Evolutionary conservation across 2,888 invertebrate species (phyloP).

Genomic region (Drosophila anomalipes): DNA sequence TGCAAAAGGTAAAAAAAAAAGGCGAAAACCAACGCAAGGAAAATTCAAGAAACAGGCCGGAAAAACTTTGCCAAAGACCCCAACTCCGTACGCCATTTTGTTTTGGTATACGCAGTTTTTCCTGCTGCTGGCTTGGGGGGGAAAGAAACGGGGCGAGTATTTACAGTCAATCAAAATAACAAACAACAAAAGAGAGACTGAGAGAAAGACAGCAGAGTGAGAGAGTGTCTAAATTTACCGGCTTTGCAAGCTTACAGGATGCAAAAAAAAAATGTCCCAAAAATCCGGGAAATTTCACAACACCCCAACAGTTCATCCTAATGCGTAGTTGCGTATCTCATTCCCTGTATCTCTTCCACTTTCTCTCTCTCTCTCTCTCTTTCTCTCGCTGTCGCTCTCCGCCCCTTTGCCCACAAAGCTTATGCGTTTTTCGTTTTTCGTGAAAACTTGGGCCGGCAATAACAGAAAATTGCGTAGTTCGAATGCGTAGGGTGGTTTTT

Average conservation of each 20-base stretch:
- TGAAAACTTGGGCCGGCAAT: slow-evolving; percentile 60
- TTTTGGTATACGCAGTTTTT: slow-evolving; percentile 70
- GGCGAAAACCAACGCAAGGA: neutral
- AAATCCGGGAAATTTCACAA: slow-evolving; percentile 49
- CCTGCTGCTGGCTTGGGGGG: neutral
- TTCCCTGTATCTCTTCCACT: slow-evolving; percentile 5
- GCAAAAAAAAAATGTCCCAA: slow-evolving; percentile 27
- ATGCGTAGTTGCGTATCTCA: slow-evolving; percentile 44
- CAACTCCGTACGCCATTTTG: slow-evolving; percentile 74
- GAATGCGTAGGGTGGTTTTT: slow-evolving; percentile 53
- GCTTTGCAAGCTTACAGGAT: slow-evolving; percentile 54
- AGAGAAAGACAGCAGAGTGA: neutral
- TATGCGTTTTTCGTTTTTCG: slow-evolving; percentile 34
- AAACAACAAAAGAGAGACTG: slow-evolving; percentile 23
- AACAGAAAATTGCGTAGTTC: slow-evolving; percentile 72
- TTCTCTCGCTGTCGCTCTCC: neutral
- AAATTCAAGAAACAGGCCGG: slow-evolving; percentile 24
- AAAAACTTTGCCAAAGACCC: slow-evolving; percentile 26
- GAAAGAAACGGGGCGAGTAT: neutral
- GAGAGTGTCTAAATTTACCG: slow-evolving; percentile 48
- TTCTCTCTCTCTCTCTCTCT: slow-evolving; percentile 10
- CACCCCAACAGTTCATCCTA: slow-evolving; percentile 27
- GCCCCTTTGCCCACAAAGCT: slow-evolving; percentile 36
- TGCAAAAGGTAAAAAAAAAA: slow-evolving; percentile 74
- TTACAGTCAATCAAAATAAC: slow-evolving; percentile 33